Base-by-base conservation (phyloP, 2,113 vertebrate genomes). In the Ondatra zibethicus region DNA sequence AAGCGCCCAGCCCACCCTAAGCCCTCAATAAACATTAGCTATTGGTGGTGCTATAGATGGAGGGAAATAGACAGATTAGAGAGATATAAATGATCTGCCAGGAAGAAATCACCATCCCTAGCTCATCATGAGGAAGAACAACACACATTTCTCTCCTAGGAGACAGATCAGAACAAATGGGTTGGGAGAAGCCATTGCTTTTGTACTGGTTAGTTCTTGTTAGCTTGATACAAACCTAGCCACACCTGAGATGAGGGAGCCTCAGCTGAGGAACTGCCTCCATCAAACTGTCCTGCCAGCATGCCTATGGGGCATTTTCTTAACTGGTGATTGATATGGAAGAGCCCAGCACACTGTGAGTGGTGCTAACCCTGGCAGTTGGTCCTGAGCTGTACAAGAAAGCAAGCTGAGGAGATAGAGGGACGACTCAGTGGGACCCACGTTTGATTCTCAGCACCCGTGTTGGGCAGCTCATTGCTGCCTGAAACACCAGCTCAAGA, bases 41-140 rank as follows among this genome's bases (percentile, higher is more conserved):
- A 52, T 81, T 86, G 91, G 95, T 92, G 45, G 33, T 87, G 77
- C 88, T 91, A 23, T 73, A 95, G 65, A 93, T 33, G 72, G 39
- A 91, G 65, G 90, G 85, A 97, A 93, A 97, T 78, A 85, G 88
- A 84, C 88, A 95, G 93, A 95, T 92, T 75, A 93, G 76, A 88
- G 75, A 88, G 36, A 84, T 72, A 94, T 96, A 98, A 98, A 98
- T 78, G 98, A 96, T 93, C 91, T 78, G 81, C 76, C 91, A 68
- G 96, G 88, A 97, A 98, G 98, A 94, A 98, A 95, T 97, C 96
- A 70, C 75, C 93, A 95, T 45, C 42, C 84, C 95, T 97, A 97
- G 95, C 81, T 97, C 96, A 97, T 95, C 97, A 94, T 94, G 87
- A 96, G 87, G 61, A 97, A 42, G 7, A 94, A 31, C 12, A 52